Conservation (phyloP, 1,140 invertebrate species). For the Colletes gigas region DNA sequence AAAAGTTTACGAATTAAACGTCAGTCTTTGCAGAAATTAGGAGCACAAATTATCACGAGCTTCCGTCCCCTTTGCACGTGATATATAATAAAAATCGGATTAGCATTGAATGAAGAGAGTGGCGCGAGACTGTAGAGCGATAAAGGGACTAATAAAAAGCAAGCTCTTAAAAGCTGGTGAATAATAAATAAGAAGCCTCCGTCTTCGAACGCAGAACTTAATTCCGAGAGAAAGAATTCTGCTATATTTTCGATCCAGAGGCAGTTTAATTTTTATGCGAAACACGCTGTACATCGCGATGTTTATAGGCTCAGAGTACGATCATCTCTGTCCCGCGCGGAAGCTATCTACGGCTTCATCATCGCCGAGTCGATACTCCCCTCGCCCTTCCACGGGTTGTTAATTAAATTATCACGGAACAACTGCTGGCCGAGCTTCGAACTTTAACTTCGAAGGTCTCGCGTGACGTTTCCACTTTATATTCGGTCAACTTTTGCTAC, state of each 20-base stretch:
- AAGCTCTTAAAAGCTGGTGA: constrained; percentile 57
- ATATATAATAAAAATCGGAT: constrained; percentile 81
- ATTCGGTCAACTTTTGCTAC: constrained; percentile 24
- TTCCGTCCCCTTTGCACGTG: too few species aligned
- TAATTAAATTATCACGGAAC: constrained; percentile 66
- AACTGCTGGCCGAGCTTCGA: constrained; percentile 50
- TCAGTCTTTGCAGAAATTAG: too few species aligned
- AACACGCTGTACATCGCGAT: too few species aligned
- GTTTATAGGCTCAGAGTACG: too few species aligned
- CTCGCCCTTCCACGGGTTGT: constrained; percentile 48
- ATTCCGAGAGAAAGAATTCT: too few species aligned
- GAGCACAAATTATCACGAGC: too few species aligned
- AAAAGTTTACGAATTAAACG: too few species aligned
- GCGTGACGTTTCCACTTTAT: constrained; percentile 36
- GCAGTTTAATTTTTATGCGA: too few species aligned
- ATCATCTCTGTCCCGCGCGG: constrained; percentile 16
- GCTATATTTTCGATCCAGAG: too few species aligned
- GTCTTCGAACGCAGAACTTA: too few species aligned
- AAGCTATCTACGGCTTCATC: constrained; percentile 65
- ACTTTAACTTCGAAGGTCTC: constrained; percentile 30
- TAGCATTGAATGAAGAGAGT: constrained; percentile 81
- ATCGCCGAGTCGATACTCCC: constrained; percentile 58
- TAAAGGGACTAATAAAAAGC: constrained; percentile 71
- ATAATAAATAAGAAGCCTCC: constrained; percentile 12
- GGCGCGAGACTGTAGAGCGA: constrained; percentile 70